Evolutionary conservation across 2,888 invertebrate species (phyloP), one percentile per base, ranked within the genome.

Genomic region (Hirudinaria manillensis): DNA sequence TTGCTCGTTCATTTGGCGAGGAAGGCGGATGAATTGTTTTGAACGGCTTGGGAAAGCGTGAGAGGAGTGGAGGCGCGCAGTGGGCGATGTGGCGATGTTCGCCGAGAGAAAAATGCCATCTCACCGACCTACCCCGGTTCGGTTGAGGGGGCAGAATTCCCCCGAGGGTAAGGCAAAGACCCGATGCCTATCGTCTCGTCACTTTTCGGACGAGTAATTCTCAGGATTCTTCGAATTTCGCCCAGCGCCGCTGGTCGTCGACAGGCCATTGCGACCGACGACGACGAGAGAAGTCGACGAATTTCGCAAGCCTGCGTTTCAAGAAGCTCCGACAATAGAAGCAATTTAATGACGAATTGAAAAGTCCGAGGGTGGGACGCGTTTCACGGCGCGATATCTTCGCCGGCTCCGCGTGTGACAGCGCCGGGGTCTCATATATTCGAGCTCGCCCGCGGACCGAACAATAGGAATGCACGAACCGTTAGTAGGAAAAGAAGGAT

Each of bases 361-460:
- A 29, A 29, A 61, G 61, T 61, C 24, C 45, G 61, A 10, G 61
- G 24, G 61, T 21, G 24, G 61, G 24, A 29, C 61, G 29, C 10
- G 61, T 61, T n/a, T 61, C 61, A 61, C 29, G 24, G 29, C 61
- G 61, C 61, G 61, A 61, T 61, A 61, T 61, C 61, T 27, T 61
- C 61, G 61, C 61, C 24, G 61, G 24, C 61, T 16, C 61, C 24
- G 61, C 29, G 61, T 61, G 61, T 61, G 61, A 27, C 61, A 24
- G n/a, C 61, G 61, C 61, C 29, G 61, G 61, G 61, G 61, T 61
- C 61, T 61, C 61, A 61, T 61, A 61, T 29, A 61, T 61, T 61
- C 29, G 61, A 24, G 61, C 61, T 10, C 29, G 61, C 61, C 61
- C 29, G 61, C 29, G 61, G 61, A 24, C 24, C 7, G 24, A 61